A percentile compares a stretch with the other conserved stretches of the same genome.
phyloP scores from a whole-genome alignment of 2,888 invertebrate genomes.

The Protodeltote pygarga region DNA sequence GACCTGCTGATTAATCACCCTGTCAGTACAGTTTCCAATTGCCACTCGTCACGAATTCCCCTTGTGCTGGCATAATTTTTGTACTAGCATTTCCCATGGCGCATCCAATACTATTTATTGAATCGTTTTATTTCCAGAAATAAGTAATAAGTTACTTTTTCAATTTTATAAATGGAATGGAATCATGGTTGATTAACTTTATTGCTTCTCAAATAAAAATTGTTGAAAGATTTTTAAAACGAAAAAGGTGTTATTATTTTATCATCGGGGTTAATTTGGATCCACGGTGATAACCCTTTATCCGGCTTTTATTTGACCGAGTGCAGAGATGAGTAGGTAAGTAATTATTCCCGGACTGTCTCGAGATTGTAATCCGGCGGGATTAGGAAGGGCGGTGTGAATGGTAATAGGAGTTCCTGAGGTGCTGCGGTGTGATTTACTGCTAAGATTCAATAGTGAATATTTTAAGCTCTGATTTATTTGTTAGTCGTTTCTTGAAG shows the following conservation, averaged over 20 bases:
- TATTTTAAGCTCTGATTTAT: conserved; percentile 84
- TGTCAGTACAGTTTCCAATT: conserved; percentile 83
- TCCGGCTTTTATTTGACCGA: conserved; percentile 66
- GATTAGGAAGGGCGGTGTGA: conserved; percentile 85
- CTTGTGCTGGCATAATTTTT: conserved; percentile 66
- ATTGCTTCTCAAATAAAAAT: conserved; percentile 32
- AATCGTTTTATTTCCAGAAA: conserved; percentile 43
- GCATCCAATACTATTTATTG: conserved; percentile 47
- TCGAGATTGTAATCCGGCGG: conserved; percentile 82
- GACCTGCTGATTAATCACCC: conserved; percentile 84
- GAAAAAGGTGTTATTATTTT: conserved; percentile 41
- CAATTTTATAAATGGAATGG: conserved; percentile 57
- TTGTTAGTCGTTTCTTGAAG: conserved; percentile 61
- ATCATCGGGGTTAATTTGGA: conserved; percentile 58
- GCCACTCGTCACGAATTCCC: conserved; percentile 80
- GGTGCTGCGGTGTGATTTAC: conserved; percentile 85
- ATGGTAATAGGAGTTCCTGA: conserved; percentile 83
- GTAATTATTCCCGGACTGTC: conserved; percentile 85
- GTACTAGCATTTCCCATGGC: conserved; percentile 50
- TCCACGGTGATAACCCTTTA: conserved; percentile 52
- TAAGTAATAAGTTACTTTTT: conserved; percentile 49
- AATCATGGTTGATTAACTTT: conserved; percentile 42
- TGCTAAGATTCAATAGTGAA: conserved; percentile 85
- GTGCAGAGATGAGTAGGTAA: conserved; percentile 72
- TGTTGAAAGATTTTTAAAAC: conserved; percentile 18